Percentiles rank a stretch among this genome's conserved stretches.
phyloP scores from a whole-genome alignment of 2,888 invertebrate genomes.

The Troglohyphantes excavatus region DNA sequence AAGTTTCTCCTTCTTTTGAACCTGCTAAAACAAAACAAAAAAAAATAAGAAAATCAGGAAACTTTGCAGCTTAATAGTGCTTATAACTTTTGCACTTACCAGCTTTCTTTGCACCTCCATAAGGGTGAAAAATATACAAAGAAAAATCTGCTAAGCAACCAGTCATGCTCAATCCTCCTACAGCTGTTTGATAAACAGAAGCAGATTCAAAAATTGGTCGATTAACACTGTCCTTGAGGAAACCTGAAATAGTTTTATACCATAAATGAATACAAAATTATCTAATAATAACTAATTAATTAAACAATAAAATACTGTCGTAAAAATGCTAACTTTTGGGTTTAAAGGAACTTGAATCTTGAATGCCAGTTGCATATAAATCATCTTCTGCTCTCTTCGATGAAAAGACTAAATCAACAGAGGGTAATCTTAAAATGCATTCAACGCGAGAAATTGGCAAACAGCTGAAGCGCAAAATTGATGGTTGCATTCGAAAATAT shows the following conservation, averaged over 20 bases:
- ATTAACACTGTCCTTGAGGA: conserved; percentile 49
- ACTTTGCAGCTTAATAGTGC: not conserved
- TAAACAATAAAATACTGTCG: not conserved
- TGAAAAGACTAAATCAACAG: conserved; percentile 98
- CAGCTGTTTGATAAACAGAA: conserved; percentile 81
- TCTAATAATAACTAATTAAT: not conserved
- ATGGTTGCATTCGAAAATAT: conserved; percentile 98
- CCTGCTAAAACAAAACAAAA: conserved; percentile 67
- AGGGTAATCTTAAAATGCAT: conserved; percentile 96
- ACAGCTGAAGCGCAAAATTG: conserved; percentile 97
- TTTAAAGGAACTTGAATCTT: conserved; percentile 49
- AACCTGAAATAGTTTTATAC: not conserved
- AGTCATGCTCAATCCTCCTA: conserved; percentile 95
- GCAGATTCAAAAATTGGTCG: conserved; percentile 62
- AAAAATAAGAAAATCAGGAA: not conserved
- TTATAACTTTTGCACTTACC: conserved; percentile 82
- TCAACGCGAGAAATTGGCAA: conserved; percentile 97
- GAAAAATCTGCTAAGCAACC: conserved; percentile 98
- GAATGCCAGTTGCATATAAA: conserved; percentile 71
- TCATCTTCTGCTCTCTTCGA: conserved; percentile 93
- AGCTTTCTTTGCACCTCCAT: conserved; percentile 93
- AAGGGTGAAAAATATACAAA: conserved; percentile 98
- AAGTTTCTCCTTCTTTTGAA: conserved; percentile 79
- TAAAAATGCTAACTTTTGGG: conserved; percentile 43
- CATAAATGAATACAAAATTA: not conserved